Base-by-base conservation (phyloP, 2,888 invertebrate genomes). In the Leptarthrus brevirostris region DNA sequence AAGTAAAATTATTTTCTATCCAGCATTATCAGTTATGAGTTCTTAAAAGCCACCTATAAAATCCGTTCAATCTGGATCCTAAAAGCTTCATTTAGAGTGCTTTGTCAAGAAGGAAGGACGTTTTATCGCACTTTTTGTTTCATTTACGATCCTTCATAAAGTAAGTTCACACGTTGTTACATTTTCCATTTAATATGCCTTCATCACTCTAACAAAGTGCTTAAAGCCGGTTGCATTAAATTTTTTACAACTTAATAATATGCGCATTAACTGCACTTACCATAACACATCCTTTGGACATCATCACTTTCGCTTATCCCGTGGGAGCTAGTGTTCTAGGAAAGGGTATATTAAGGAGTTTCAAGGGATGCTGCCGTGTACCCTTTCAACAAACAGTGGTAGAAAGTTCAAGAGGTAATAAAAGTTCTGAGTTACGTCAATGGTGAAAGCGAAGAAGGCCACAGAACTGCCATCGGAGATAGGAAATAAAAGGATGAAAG, bases 181-280 rank as follows among this genome's bases (percentile, higher is more conserved):
- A 69, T 69, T 69, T 69, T 52, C 52, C 69, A 69, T 49, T 69
- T 69, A 69, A 52, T 69, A 52, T 34, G 30, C 34, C 24, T 69
- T 52, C 69, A 18, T 69, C 69, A 69, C 52, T 52, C 69, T 16
- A 69, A 69, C 69, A 69, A 69, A 69, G 69, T 69, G 52, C 69
- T 69, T 69, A 69, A 64, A 69, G 69, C 52, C 30, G 44, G 47
- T 34, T 69, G 69, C 69, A 69, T 69, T 69, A 69, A 69, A 69
- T 69, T 69, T 69, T 69, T 69, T 69, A 69, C 36, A 52, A 52
- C 52, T 16, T 16, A 69, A 69, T 69, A 69, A 69, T 69, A 69
- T 69, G 49, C 69, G 30, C 69, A 69, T 69, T 69, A 69, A 69
- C 69, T 69, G 69, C 69, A 69, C 69, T 69, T 69, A 69, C 69